Conservation (phyloP, 1,140 invertebrate species). For the Bombus sibiricus region DNA sequence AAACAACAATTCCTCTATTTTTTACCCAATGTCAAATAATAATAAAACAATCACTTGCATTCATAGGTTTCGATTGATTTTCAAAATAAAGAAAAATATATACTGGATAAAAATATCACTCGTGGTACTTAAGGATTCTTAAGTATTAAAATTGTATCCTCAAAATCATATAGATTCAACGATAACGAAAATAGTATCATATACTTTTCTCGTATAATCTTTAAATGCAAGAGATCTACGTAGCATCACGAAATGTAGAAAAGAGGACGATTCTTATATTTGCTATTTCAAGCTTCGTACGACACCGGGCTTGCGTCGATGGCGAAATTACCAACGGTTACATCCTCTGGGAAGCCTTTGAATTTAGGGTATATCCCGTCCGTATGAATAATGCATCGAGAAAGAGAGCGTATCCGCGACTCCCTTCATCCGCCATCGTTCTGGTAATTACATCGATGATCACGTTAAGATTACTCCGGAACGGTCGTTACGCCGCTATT, state of each 20-base stretch:
- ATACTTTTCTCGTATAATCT: background rate
- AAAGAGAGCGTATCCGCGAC: conserved; percentile 38
- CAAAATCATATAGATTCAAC: too few species aligned
- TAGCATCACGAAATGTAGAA: too few species aligned
- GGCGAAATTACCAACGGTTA: conserved; percentile 63
- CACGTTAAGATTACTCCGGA: conserved; percentile 46
- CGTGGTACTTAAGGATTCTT: too few species aligned
- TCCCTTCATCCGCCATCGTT: conserved; percentile 11
- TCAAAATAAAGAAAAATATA: too few species aligned
- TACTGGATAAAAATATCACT: too few species aligned
- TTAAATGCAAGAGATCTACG: background rate
- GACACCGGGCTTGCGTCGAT: conserved; percentile 36
- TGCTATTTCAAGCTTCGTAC: conserved; percentile 34
- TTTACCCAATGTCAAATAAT: too few species aligned
- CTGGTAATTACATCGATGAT: conserved; percentile 59
- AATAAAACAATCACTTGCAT: too few species aligned
- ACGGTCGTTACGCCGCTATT: conserved; percentile 32
- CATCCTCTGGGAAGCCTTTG: conserved; percentile 66
- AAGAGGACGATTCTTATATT: background rate
- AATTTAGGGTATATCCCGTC: conserved; percentile 59
- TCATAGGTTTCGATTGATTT: too few species aligned
- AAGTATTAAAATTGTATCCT: too few species aligned
- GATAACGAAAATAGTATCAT: too few species aligned
- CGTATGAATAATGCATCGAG: conserved; percentile 63
- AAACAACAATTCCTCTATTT: too few species aligned